These are phyloP conservation scores for Pithys albifrons DNA, from an alignment of 2,113 vertebrate genomes.

Conservation along the genomic window DNA sequence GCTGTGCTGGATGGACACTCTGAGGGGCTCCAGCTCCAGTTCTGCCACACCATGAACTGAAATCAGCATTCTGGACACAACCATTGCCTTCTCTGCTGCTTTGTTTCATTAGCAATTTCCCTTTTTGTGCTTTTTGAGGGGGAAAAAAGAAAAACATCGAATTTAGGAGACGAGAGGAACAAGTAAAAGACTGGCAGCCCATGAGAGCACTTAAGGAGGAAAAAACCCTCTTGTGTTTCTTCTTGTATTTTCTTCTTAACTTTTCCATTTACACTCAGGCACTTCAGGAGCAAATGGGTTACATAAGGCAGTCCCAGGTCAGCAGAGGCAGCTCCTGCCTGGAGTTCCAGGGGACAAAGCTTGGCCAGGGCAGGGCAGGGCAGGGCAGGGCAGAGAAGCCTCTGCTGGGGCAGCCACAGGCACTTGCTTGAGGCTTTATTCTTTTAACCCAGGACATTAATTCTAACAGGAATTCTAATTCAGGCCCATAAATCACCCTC, in stretches of 20 bases:
- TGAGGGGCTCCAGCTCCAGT: not conserved
- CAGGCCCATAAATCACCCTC: not conserved
- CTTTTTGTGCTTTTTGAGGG: not conserved
- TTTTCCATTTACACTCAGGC: not conserved
- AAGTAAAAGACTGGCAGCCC: not conserved
- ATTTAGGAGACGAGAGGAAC: not conserved
- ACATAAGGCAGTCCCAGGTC: not conserved
- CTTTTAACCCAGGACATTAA: not conserved
- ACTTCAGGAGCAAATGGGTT: not conserved
- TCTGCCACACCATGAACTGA: not conserved
- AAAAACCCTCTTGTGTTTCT: not conserved
- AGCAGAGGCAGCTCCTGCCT: not conserved
- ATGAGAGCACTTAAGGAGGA: not conserved
- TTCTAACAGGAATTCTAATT: not conserved
- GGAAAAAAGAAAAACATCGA: not conserved
- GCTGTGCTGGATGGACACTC: not conserved
- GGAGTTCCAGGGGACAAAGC: not conserved
- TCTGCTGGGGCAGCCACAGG: rapidly evolving
- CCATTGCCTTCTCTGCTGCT: not conserved
- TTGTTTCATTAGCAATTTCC: not conserved
- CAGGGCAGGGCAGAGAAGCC: not conserved
- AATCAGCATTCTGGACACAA: not conserved
- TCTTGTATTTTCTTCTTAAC: not conserved
- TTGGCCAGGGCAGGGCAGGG: not conserved
- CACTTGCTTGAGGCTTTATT: not conserved